Conservation (phyloP, 1,140 invertebrate genomes). For the Myzus persicae region DNA sequence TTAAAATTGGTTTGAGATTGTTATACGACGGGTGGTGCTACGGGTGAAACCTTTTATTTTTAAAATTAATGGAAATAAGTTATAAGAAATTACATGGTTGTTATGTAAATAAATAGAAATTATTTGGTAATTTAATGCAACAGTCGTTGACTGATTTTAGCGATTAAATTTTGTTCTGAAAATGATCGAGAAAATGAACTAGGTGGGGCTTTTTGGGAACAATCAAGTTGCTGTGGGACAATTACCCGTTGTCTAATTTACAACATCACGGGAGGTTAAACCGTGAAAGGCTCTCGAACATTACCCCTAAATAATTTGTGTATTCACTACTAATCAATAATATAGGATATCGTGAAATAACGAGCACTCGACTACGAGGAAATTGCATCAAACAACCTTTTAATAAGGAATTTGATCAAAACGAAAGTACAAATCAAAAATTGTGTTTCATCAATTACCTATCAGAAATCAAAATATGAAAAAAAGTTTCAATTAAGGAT, state of each 20-base stretch:
- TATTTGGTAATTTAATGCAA: background rate
- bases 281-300: background rate
- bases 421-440: background rate
- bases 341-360: background rate
- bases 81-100: background rate
- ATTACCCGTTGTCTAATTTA: slow-evolving; percentile 40
- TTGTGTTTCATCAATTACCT: background rate
- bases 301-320: slow-evolving; percentile 25
- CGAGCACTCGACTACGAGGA: background rate
- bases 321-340: slow-evolving; percentile 10
- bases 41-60: slow-evolving; percentile 4
- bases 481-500: background rate
- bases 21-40: background rate
- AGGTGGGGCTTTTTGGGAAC: background rate
- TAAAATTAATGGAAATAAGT: background rate
- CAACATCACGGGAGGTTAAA: slow-evolving; percentile 35
- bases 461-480: background rate
- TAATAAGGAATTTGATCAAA: background rate
- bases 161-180: background rate
- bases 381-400: background rate
- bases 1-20: background rate
- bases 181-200: background rate
- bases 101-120: background rate
- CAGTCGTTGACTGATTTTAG: background rate
- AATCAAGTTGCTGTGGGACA: slow-evolving; percentile 22